These are phyloP conservation scores for Cacatua alba DNA, from an alignment of 2,113 vertebrate species.

Conservation along the genomic window DNA sequence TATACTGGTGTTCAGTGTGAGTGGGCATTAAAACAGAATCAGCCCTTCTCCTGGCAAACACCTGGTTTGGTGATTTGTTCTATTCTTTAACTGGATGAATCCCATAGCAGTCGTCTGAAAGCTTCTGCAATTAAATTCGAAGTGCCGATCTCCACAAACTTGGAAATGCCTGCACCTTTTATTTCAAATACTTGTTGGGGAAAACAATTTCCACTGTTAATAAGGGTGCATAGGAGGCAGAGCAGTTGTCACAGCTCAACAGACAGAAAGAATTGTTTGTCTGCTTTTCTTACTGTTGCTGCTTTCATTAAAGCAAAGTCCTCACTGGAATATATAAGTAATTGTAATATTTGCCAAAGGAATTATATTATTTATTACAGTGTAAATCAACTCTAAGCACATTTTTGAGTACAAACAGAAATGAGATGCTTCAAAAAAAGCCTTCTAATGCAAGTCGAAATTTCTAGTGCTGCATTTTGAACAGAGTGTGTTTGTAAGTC, in stretches of 20 bases:
- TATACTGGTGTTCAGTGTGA: too few species aligned
- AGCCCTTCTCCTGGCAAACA: neutral
- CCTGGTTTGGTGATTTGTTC: neutral
- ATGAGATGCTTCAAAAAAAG: neutral
- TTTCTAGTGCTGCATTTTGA: neutral
- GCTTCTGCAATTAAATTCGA: neutral
- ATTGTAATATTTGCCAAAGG: neutral
- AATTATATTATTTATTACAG: neutral
- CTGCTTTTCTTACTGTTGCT: neutral
- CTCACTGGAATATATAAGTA: neutral
- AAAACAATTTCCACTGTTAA: neutral
- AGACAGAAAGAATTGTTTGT: neutral
- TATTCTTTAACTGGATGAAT: neutral
- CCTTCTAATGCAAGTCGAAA: neutral
- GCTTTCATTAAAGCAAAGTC: neutral
- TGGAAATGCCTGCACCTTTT: neutral
- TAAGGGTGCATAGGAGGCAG: neutral
- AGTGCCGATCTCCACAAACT: neutral
- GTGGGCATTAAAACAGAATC: neutral
- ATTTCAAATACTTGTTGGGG: neutral
- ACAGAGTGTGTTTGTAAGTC: accelerated
- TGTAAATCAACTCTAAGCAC: neutral
- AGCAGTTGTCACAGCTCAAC: neutral
- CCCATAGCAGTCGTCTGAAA: neutral
- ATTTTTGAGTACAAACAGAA: neutral